A percentile compares a stretch with the other conserved stretches of the same genome.
These are phyloP conservation scores for Chesias legatella DNA, from an alignment of 2,888 invertebrate genomes.

Conservation along the genomic window DNA sequence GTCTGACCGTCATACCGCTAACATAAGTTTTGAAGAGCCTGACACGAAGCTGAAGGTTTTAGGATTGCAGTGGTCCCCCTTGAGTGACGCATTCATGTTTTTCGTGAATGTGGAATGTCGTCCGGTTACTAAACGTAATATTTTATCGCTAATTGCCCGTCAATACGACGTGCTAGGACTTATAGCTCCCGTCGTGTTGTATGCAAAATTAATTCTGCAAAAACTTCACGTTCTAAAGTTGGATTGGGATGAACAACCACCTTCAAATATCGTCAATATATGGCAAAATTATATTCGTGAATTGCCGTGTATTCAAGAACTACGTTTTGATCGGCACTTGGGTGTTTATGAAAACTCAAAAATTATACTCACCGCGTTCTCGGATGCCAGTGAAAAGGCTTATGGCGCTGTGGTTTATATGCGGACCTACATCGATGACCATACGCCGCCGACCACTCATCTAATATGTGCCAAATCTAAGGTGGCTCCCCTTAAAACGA, in stretches of 20 bases:
- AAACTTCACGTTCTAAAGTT: constrained; percentile 1
- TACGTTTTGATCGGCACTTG: constrained; percentile 16
- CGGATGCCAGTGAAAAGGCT: constrained; percentile 16
- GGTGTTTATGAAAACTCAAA: constrained; percentile 3
- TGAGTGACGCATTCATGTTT: constrained; percentile 1
- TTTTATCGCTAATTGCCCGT: constrained; percentile 19
- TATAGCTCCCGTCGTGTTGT: constrained; percentile 16
- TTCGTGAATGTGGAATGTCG: not conserved
- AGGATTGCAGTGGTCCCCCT: constrained; percentile 2
- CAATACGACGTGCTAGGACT: constrained; percentile 21
- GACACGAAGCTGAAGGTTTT: not conserved
- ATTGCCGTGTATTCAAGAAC: not conserved
- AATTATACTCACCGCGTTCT: constrained; percentile 9
- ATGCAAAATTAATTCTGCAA: constrained; percentile 21
- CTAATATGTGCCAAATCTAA: constrained; percentile 18
- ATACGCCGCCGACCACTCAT: not conserved
- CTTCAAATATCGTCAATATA: not conserved
- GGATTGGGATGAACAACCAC: constrained; percentile 18
- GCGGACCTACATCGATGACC: not conserved
- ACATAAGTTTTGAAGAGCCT: not conserved
- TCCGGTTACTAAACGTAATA: constrained; percentile 14
- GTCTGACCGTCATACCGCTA: no score
- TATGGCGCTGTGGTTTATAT: constrained; percentile 11
- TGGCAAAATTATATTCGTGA: constrained; percentile 3
- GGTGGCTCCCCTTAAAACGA: constrained; percentile 10